Base-by-base conservation (phyloP, 2,113 vertebrate species). In the Hyperopisus bebe region DNA sequence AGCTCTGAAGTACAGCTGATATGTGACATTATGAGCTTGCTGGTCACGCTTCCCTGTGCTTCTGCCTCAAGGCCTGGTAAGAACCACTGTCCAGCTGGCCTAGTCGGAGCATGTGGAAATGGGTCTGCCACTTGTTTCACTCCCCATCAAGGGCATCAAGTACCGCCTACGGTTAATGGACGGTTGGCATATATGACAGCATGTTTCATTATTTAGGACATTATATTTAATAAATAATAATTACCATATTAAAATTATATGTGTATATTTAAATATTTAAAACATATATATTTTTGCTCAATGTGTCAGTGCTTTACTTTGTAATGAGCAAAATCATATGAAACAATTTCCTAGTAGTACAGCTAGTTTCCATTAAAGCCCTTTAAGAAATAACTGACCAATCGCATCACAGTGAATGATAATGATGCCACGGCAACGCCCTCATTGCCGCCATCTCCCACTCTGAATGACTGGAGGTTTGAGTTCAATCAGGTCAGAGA, bases 141-240 rank as follows among this genome's bases (percentile, higher is more conserved):
- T 5, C 27, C 70, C 3, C 31, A 77, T 39, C 15, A 77, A 77
- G 15, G 66, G 31, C 66, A 74, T 31, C 27, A 35, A 15, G 70
- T 15, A 77, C 35, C 3, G 74, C 74, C 74, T 80, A 42, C 13
- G 6, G 74, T 42, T 42, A 42, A 80, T 27, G 39, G 31, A 39
- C 17, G 74, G 31, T 80, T 80, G 74, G 74, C 74, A 1, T 80
- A 42, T 80, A 42, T 77, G 70, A 77, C 27, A 77, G 70, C 21
- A 39, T 42, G 4, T 80, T 80, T 80, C 31, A 80, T 80, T 39
- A 80, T 80, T 80, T 42, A 39, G 74, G 15, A 80, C 31, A 80
- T 84, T 84, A 84, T 24, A 84, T 84, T 84, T 47, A 70, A 70
- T 80, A 80, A 80, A 39, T 80, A 80, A 77, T 77, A 19, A 39